Evolutionary conservation across 2,113 vertebrate species (phyloP).

Genomic region (Bettongia penicillata): DNA sequence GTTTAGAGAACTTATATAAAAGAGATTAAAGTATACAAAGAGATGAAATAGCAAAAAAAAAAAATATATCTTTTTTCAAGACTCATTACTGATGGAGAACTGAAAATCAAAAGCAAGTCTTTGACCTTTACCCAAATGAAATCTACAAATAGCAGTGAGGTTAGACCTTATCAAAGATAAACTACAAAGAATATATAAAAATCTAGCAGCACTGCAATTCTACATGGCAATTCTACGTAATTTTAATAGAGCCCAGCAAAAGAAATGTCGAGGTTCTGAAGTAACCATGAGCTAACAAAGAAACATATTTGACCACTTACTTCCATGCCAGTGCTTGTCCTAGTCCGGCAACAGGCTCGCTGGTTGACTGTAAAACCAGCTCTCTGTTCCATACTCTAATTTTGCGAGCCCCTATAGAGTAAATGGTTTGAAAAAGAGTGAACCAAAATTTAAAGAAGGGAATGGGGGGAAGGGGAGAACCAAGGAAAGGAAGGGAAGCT

Average conservation of each 20-base stretch:
- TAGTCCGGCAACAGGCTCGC: slow-evolving; percentile 91
- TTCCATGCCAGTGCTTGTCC: slow-evolving; percentile 95
- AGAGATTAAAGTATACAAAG: not conserved
- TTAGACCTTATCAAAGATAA: not conserved
- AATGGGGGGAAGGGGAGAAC: not conserved
- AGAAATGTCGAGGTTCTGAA: not conserved
- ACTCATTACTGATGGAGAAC: not conserved
- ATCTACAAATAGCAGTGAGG: not conserved
- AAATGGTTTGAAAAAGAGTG: not conserved
- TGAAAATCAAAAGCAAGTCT: not conserved
- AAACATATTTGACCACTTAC: slow-evolving; percentile 83
- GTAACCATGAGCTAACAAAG: slow-evolving; percentile 24
- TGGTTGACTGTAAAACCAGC: slow-evolving; percentile 94
- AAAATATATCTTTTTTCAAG: not conserved
- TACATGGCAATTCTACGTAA: not conserved
- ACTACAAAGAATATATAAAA: not conserved
- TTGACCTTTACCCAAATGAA: not conserved
- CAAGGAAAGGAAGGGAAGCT: not conserved
- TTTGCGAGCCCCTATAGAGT: slow-evolving; percentile 86
- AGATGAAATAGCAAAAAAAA: not conserved
- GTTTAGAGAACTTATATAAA: not conserved
- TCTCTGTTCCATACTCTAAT: slow-evolving; percentile 92
- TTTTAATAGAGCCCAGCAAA: not conserved
- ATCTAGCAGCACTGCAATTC: not conserved
- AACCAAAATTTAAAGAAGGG: not conserved